Evolutionary conservation across 2,113 vertebrate species (phyloP), one percentile per base, ranked within the genome.

Genomic region (Trachemys scripta): DNA sequence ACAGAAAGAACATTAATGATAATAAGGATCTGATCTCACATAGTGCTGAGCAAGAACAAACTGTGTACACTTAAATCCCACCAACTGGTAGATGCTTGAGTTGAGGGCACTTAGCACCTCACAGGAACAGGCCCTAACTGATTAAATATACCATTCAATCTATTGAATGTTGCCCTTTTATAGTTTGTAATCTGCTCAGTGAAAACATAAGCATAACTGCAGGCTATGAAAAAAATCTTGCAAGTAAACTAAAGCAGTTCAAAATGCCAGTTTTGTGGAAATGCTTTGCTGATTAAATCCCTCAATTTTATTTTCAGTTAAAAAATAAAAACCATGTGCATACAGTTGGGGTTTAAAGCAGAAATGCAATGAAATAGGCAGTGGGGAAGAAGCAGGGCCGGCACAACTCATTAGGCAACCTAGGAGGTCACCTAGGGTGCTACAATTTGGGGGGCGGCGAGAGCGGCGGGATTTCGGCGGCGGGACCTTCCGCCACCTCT

Each of bases 1-100:
- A 84, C 82, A 94, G 65, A 19, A 16, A 80, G 80, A 89, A 80
- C 75, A 84, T 83, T 88, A 50, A 85, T 88, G 84, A 20, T 31
- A 57, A 24, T 84, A 90, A 85, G 65, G 16, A 51, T 29, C 59
- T 72, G 42, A 96, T 90, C 62, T 89, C 54, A 53, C 35, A 84
- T 81, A 94, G 65, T 38, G 59, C 42, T 31, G 27, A 90, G 59
- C 29, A 38, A 2, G 94, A 89, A 82, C 91, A 82, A 42, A 54
- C 75, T 49, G 14, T 31, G 25, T 69, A 17, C 1, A 6, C 4
- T 91, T 79, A 25, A 17, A 69, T 69, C n/a, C n/a, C 7, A 78
- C 27, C 13, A 17, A 6, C 11, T 62, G 6, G 38, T 82, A 17
- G 76, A 82, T 83, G 45, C 42, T 31, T 50, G 49, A 76, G 10